phyloP scores from a whole-genome alignment of 2,888 invertebrate genomes.

The Xylota segnis region DNA sequence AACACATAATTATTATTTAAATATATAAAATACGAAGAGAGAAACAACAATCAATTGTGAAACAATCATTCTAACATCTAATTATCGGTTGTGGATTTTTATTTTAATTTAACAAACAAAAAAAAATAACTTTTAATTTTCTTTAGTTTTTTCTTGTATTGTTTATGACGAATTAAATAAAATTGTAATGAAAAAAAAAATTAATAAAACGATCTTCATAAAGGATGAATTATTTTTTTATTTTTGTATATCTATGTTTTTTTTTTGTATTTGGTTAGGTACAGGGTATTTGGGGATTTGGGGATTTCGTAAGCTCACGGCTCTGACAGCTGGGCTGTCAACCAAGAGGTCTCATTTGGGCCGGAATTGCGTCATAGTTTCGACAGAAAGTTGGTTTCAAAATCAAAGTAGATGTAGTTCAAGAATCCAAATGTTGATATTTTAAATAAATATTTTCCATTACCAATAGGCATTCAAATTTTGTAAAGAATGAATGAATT shows the following conservation, averaged over 20 bases:
- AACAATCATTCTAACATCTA: slow-evolving; percentile 79
- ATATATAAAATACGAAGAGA: slow-evolving; percentile 57
- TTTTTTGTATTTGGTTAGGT: neutral
- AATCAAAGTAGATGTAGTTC: too few species aligned
- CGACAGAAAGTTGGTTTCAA: too few species aligned
- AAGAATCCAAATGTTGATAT: too few species aligned
- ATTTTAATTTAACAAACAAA: slow-evolving; percentile 28
- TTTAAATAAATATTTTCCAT: too few species aligned
- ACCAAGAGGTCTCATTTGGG: too few species aligned
- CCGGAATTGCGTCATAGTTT: too few species aligned
- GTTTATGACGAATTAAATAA: slow-evolving; percentile 9
- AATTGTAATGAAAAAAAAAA: slow-evolving; percentile 17
- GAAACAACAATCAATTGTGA: slow-evolving; percentile 79
- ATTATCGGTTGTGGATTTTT: slow-evolving; percentile 77
- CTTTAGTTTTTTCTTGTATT: neutral
- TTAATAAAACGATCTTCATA: slow-evolving; percentile 69
- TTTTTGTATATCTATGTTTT: slow-evolving; percentile 2
- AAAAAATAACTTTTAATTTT: slow-evolving; percentile 25
- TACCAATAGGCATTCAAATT: too few species aligned
- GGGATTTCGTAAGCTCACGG: too few species aligned
- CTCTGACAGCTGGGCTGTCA: too few species aligned
- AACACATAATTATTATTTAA: slow-evolving; percentile 36
- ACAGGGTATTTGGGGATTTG: neutral
- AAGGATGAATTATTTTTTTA: slow-evolving; percentile 60
- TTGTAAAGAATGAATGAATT: too few species aligned